phyloP scores from a whole-genome alignment of 2,888 invertebrate species.

The Aspidiotus destructor region DNA sequence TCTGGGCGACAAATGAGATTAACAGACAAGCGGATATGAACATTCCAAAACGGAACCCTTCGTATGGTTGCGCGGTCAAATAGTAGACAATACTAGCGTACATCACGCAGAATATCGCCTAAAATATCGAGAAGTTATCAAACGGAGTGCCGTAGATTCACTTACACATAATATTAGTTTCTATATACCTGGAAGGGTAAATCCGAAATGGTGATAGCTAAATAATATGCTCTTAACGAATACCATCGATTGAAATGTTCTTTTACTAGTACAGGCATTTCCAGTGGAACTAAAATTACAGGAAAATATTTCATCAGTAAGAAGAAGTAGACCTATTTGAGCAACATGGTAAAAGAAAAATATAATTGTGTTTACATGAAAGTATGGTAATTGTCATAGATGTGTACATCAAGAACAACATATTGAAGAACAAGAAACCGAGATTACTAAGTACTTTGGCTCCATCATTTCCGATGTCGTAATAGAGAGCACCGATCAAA shows the following conservation, averaged over 20 bases:
- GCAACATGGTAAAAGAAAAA: neutral
- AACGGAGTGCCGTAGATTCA: neutral
- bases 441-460: slow-evolving; percentile 92
- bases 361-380: slow-evolving; percentile 63
- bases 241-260: slow-evolving; percentile 98
- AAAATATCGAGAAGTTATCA: neutral
- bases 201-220: slow-evolving; percentile 92
- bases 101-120: slow-evolving; percentile 87
- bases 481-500: slow-evolving; percentile 88
- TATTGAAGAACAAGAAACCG: slow-evolving; percentile 94
- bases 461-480: slow-evolving; percentile 91
- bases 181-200: slow-evolving; percentile 86
- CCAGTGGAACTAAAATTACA: slow-evolving; percentile 68
- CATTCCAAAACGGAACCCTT: slow-evolving; percentile 72
- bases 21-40: slow-evolving; percentile 78
- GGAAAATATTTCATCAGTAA: slow-evolving; percentile 18
- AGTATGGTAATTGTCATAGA: slow-evolving; percentile 99
- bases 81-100: slow-evolving; percentile 90
- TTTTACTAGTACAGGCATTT: slow-evolving; percentile 87
- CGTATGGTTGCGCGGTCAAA: slow-evolving; percentile 86
- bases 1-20: slow-evolving; percentile 90
- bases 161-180: neutral
- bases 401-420: slow-evolving; percentile 97
- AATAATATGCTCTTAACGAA: slow-evolving; percentile 83
- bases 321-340: neutral